phyloP scores from a whole-genome alignment of 1,140 invertebrate genomes.

The Drosophila ercepeae region DNA sequence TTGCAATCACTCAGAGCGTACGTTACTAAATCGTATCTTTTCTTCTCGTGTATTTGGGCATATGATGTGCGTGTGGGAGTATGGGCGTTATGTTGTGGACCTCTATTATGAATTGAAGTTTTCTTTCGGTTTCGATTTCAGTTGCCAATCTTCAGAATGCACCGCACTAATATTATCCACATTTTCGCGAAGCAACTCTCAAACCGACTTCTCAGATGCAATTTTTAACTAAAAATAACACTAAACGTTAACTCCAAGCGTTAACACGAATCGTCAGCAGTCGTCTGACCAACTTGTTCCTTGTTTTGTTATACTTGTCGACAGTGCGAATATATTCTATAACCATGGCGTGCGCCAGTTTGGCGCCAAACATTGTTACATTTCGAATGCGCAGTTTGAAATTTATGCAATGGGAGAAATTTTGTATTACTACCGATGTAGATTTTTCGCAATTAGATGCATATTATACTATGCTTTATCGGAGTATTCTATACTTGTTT shows the following conservation, averaged over 20 bases:
- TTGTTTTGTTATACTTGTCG: conserved; percentile 78
- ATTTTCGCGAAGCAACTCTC: conserved; percentile 51
- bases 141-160: conserved; percentile 28
- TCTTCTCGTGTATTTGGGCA: conserved; percentile 15
- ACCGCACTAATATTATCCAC: conserved; percentile 25
- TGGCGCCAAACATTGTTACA: conserved; percentile 33
- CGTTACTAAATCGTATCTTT: conserved; percentile 27
- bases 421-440: too few species aligned
- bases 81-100: conserved; percentile 18
- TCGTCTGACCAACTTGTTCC: conserved; percentile 69
- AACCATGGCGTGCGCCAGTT: conserved; percentile 38
- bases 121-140: conserved; percentile 16
- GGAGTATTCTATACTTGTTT: neutral
- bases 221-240: conserved; percentile 79
- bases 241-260: conserved; percentile 60
- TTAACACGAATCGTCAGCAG: conserved; percentile 53
- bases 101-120: conserved; percentile 32
- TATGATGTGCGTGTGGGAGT: conserved; percentile 20
- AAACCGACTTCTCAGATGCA: conserved; percentile 60
- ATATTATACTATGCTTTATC: too few species aligned
- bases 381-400: conserved; percentile 10
- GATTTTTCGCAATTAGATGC: too few species aligned
- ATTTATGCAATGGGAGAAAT: neutral
- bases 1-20: conserved; percentile 25
- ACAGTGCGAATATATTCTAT: conserved; percentile 78